Percentiles rank a stretch among this genome's conserved stretches.
These are phyloP conservation scores for Pomacea canaliculata DNA, from an alignment of 2,888 invertebrate species.

Conservation along the genomic window DNA sequence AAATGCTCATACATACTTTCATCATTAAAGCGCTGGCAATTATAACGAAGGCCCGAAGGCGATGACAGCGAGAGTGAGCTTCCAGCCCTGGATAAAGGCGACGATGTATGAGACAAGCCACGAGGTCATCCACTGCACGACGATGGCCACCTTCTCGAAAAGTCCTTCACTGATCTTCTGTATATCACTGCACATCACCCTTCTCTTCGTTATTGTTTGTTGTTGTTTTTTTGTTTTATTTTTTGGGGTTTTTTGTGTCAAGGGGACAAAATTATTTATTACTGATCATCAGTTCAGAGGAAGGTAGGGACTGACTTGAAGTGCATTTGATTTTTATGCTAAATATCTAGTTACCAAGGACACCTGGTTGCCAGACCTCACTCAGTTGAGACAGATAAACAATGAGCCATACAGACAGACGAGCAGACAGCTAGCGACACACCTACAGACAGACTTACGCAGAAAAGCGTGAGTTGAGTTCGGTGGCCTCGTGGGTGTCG, in stretches of 20 bases:
- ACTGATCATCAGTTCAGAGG: too few relatives aligned
- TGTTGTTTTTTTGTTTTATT: too few relatives aligned
- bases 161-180: constrained; percentile 82
- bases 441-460: constrained; percentile 48
- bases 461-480: constrained; percentile 62
- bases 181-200: constrained; percentile 66
- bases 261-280: too few relatives aligned
- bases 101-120: constrained; percentile 68
- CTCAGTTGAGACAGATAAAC: too few relatives aligned
- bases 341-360: too few relatives aligned
- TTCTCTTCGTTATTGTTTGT: too few relatives aligned
- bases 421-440: not conserved
- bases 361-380: too few relatives aligned
- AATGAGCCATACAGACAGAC: too few relatives aligned
- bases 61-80: constrained; percentile 69
- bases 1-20: constrained; percentile 6
- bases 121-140: constrained; percentile 79
- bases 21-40: not conserved
- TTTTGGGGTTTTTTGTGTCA: too few relatives aligned
- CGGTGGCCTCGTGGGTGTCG: constrained; percentile 63
- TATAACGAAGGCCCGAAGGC: constrained; percentile 66
- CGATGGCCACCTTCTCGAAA: constrained; percentile 84
- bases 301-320: too few relatives aligned
- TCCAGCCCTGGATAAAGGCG: constrained; percentile 24
- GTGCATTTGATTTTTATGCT: too few relatives aligned